Evolutionary conservation across 2,113 vertebrate genomes (phyloP).

Genomic region (Cephalophus harveyi): DNA sequence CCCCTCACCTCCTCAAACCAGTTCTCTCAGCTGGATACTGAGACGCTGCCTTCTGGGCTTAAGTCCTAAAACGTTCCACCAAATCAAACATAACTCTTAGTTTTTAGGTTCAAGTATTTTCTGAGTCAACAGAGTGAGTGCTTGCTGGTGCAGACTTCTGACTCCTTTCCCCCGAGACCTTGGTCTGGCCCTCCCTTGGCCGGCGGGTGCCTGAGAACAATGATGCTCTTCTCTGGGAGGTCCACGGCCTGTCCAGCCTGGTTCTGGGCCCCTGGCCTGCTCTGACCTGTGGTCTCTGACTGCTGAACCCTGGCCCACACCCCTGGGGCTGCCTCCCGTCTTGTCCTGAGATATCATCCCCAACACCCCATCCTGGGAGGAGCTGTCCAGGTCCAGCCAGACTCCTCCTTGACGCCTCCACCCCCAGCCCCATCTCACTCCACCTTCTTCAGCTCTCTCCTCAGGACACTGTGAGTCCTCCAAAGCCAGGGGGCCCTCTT

Average conservation of each 20-base stretch:
- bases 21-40: too few species aligned
- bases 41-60: neutral
- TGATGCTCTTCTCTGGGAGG: neutral
- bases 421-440: neutral
- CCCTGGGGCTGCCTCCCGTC: neutral
- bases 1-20: neutral
- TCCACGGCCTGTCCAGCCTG: neutral
- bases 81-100: neutral
- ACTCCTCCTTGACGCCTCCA: neutral
- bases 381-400: too few species aligned
- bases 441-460: neutral
- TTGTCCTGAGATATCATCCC: neutral
- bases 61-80: neutral
- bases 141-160: neutral
- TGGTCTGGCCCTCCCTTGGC: neutral
- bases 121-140: neutral
- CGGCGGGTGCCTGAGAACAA: neutral
- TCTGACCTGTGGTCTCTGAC: neutral
- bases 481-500: neutral
- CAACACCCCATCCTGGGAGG: fast-evolving
- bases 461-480: too few species aligned
- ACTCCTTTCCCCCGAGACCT: neutral
- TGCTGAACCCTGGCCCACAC: neutral
- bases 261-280: neutral
- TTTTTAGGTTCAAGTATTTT: neutral